These are phyloP conservation scores for Triplophysa yarkandensis DNA, from an alignment of 2,797 vertebrate genomes.

Conservation along the genomic window DNA sequence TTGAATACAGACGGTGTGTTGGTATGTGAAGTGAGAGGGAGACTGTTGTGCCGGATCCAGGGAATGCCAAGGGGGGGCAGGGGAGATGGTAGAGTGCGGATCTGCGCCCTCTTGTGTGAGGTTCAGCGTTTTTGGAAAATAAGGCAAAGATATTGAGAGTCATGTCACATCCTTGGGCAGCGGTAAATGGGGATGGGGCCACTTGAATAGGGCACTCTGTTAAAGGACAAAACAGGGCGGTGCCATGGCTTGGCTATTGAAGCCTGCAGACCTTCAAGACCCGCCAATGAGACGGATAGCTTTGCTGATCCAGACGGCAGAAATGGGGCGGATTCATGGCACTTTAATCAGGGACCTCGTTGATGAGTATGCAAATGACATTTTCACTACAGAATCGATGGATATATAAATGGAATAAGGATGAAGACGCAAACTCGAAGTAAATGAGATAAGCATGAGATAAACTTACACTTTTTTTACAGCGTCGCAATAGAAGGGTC, in stretches of 20 bases:
- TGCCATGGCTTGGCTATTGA: constrained; percentile 60
- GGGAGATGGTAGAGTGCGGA: constrained; percentile 38
- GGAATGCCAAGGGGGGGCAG: background rate
- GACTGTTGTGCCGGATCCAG: background rate
- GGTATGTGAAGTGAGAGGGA: constrained; percentile 33
- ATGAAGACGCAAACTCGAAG: too few relatives aligned
- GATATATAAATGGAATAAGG: too few relatives aligned
- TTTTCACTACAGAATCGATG: background rate
- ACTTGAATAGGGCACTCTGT: constrained; percentile 68
- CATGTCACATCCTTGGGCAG: constrained; percentile 71
- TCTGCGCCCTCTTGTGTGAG: constrained; percentile 66
- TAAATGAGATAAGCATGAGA: too few relatives aligned
- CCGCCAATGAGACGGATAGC: constrained; percentile 56
- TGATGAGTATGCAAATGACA: constrained; percentile 50
- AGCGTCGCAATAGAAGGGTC: too few relatives aligned
- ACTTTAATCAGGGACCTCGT: constrained; percentile 48
- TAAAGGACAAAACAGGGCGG: constrained; percentile 64
- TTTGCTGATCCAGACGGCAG: constrained; percentile 19
- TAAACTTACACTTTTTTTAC: too few relatives aligned
- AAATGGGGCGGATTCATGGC: constrained; percentile 35
- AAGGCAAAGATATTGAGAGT: constrained; percentile 69
- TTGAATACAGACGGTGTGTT: constrained; percentile 29
- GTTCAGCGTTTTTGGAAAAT: constrained; percentile 69
- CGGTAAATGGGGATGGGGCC: constrained; percentile 60
- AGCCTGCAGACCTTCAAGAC: constrained; percentile 53